Evolutionary conservation across 2,797 vertebrate species (phyloP).

Genomic region (Tadarida brasiliensis): DNA sequence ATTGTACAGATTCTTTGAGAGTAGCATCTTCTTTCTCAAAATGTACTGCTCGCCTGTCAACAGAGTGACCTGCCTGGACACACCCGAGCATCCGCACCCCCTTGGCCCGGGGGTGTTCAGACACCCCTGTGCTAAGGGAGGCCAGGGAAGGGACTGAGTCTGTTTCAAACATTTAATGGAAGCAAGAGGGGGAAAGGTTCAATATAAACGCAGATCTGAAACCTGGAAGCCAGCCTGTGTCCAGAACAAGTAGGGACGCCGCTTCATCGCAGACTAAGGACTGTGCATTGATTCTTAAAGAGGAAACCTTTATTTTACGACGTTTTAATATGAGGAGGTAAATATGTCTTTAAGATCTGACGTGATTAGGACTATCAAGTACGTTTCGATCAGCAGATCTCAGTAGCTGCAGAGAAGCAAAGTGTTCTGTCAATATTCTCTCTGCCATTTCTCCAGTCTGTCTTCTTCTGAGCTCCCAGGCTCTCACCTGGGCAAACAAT

Average conservation of each 20-base stretch:
- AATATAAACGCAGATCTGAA: background rate
- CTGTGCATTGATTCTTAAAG: background rate
- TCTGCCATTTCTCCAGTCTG: background rate
- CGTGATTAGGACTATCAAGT: background rate
- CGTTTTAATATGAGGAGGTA: background rate
- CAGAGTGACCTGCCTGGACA: background rate
- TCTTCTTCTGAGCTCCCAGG: background rate
- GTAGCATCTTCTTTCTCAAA: background rate
- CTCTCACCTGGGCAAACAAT: background rate
- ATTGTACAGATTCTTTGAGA: background rate
- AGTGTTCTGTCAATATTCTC: background rate
- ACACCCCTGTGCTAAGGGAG: background rate
- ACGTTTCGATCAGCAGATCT: background rate
- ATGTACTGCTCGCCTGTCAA: background rate
- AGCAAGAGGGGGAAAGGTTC: background rate
- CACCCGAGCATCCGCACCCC: background rate
- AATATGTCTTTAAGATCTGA: background rate
- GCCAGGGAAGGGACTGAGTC: background rate
- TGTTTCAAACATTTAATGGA: background rate
- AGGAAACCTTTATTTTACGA: background rate
- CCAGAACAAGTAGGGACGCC: background rate
- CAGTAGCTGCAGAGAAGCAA: background rate
- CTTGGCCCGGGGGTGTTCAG: background rate
- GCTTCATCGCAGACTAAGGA: background rate
- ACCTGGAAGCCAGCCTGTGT: background rate